Percentiles rank a stretch among this genome's conserved stretches.
phyloP scores from a whole-genome alignment of 2,797 vertebrate genomes.

The Sphenodon punctatus region DNA sequence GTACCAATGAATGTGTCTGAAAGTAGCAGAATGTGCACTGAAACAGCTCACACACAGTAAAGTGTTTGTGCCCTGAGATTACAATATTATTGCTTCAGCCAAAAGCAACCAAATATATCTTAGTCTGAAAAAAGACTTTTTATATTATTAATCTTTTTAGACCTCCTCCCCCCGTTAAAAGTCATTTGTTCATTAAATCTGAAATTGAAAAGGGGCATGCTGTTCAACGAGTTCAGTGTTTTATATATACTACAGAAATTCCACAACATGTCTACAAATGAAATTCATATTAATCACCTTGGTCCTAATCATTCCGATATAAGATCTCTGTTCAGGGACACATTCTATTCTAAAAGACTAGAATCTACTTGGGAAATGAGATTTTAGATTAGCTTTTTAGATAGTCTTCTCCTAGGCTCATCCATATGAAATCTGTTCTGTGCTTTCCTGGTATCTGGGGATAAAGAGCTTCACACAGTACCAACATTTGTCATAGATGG shows the following conservation, averaged over 20 bases:
- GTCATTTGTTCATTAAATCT: constrained; percentile 60
- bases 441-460: constrained; percentile 49
- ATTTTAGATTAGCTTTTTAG: constrained; percentile 56
- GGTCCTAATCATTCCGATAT: constrained; percentile 51
- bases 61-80: too few relatives aligned
- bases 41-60: too few relatives aligned
- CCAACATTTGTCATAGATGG: constrained; percentile 19
- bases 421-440: constrained; percentile 49
- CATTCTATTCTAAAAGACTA: constrained; percentile 47
- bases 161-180: constrained; percentile 40
- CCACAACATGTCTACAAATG: constrained; percentile 6
- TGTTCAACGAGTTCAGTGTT: constrained; percentile 43
- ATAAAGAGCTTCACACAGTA: constrained; percentile 42
- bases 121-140: background rate
- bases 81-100: constrained; percentile 32
- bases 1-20: too few relatives aligned
- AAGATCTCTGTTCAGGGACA: constrained; percentile 55
- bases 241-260: constrained; percentile 43
- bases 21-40: too few relatives aligned
- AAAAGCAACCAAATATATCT: background rate
- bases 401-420: constrained; percentile 34
- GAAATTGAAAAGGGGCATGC: constrained; percentile 44
- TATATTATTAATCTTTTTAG: constrained; percentile 36
- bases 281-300: constrained; percentile 59
- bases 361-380: constrained; percentile 53